phyloP scores from a whole-genome alignment of 2,888 invertebrate species.

The Anarsia innoxiella region DNA sequence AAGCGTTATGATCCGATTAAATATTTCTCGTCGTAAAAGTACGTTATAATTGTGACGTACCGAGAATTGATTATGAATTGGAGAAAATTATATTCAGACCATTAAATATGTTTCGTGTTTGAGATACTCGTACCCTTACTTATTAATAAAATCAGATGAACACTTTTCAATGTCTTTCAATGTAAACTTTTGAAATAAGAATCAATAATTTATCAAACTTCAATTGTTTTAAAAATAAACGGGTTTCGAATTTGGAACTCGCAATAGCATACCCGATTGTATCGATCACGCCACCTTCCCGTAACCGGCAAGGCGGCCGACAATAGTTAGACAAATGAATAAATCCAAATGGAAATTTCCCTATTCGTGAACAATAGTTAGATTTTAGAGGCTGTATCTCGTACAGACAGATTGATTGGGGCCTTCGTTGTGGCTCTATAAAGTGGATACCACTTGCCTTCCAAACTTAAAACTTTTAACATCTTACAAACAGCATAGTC shows the following conservation, averaged over 20 bases:
- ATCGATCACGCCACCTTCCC: slow-evolving; percentile 5
- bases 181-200: too few relatives aligned
- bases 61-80: slow-evolving; percentile 9
- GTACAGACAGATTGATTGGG: slow-evolving; percentile 73
- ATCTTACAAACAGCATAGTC: too few relatives aligned
- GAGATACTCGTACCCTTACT: too few relatives aligned
- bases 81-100: slow-evolving; percentile 2
- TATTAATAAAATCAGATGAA: too few relatives aligned
- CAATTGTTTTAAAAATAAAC: too few relatives aligned
- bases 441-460: slow-evolving; percentile 36
- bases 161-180: too few relatives aligned
- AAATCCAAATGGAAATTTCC: slow-evolving; percentile 74
- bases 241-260: too few relatives aligned
- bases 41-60: slow-evolving; percentile 10
- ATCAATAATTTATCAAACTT: too few relatives aligned
- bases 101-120: too few relatives aligned
- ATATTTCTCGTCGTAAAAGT: slow-evolving; percentile 26
- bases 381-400: slow-evolving; percentile 73
- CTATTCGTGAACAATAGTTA: slow-evolving; percentile 73
- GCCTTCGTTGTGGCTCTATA: slow-evolving; percentile 42
- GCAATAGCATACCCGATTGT: not conserved
- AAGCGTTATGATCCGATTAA: slow-evolving; percentile 38
- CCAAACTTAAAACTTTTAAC: too few relatives aligned
- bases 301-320: slow-evolving; percentile 40
- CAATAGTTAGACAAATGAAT: slow-evolving; percentile 74